These are phyloP conservation scores for Rotaria socialis DNA, from an alignment of 2,888 invertebrate species.

Conservation along the genomic window DNA sequence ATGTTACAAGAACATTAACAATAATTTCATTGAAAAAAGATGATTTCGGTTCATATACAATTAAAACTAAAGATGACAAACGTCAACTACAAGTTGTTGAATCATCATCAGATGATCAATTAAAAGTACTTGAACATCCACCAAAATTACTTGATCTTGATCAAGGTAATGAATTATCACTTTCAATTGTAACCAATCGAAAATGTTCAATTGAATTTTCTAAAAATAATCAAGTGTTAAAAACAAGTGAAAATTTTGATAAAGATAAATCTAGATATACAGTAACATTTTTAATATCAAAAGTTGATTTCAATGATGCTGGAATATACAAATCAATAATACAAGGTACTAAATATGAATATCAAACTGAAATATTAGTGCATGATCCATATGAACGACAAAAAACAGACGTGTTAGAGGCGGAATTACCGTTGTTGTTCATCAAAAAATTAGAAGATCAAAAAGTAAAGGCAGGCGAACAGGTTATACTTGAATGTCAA, in stretches of 20 bases:
- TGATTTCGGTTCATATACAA: slow-evolving; percentile 18
- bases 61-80: slow-evolving; percentile 30
- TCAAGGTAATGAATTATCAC: slow-evolving; percentile 12
- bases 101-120: not conserved
- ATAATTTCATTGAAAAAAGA: slow-evolving; percentile 25
- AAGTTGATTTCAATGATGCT: slow-evolving; percentile 23
- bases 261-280: not conserved
- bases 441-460: slow-evolving; percentile 31
- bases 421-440: not conserved
- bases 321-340: slow-evolving; percentile 6
- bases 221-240: not conserved
- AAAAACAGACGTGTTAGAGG: not conserved
- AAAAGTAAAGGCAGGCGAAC: not conserved
- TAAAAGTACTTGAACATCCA: slow-evolving; percentile 33
- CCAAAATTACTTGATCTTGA: slow-evolving; percentile 13
- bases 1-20: not conserved
- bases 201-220: slow-evolving; percentile 14
- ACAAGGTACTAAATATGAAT: not conserved
- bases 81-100: not conserved
- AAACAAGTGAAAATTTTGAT: slow-evolving; percentile 9
- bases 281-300: not conserved
- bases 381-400: slow-evolving; percentile 25
- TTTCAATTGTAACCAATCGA: not conserved
- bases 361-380: slow-evolving; percentile 33
- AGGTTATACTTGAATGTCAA: slow-evolving; percentile 19